Evolutionary conservation across 2,113 vertebrate species (phyloP), one percentile per base, ranked within the genome.

Genomic region (Neopipo cinnamomea): DNA sequence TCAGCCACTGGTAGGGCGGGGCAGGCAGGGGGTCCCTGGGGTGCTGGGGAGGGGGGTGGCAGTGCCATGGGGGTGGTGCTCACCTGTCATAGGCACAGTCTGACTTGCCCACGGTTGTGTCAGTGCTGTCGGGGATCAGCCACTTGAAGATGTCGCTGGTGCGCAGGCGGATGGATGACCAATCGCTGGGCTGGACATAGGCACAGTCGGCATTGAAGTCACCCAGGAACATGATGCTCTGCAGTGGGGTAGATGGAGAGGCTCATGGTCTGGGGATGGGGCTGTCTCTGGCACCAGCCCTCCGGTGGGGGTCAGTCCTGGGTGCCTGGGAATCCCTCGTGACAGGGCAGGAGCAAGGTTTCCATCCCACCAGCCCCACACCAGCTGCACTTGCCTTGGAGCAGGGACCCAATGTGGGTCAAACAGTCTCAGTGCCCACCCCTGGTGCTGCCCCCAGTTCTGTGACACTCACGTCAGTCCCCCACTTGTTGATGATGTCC

Each of bases 141-240:
- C 99, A 99, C 62, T 98, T 97, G 97, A 99, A 99, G 49, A 98
- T 47, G 21, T 98, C 71, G 6, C 99, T 99, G 12, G 97, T 98
- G 95, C 98, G 98, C 93, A 99, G 98, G 58, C 98, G 98, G 79
- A 99, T 98, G 49, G 95, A 31, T 0, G 96, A 7, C 99, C 99
- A 99, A 37, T 98, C 98, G 0, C 98, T 93, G 0, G 14, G 62
- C 7, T 68, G 66, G 5, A 99, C 98, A 1, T 99, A 99, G n/a
- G 2, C 94, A 12, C 99, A 99, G 80, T 98, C 99, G 0, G 99
- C 95, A 0, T 99, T 99, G 97, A 99, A 99, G 97, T 99, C 99
- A 1, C 99, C 99, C 84, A 99, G 97, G 78, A 99, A 98, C 50
- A 99, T 80, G 22, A 99, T 98, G 95, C 98, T 98, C 99, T 99